Base-by-base conservation (phyloP, 2,888 invertebrate genomes). In the Drosophila imparisetae region DNA sequence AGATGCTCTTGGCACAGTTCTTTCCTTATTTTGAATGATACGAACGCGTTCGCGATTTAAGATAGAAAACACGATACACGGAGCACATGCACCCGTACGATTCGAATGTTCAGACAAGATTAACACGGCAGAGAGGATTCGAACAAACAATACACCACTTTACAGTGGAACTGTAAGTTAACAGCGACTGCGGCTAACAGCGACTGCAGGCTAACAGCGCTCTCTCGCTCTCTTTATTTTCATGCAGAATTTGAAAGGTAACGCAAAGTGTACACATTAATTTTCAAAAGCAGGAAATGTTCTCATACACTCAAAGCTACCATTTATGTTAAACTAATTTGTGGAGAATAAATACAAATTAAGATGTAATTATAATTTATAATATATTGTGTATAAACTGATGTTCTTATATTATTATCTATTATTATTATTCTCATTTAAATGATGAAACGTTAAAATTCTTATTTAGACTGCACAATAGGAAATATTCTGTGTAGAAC, bases 1-100 rank as follows among this genome's bases (percentile, higher is more conserved):
- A 52, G 49, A 63, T 67, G 15, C 50, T 68, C 34, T 66, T 62
- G 54, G 57, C 66, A 55, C 66, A 45, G 40, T 57, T 70, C 13
- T 54, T 11, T 49, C 1, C 36, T 29, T 29, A 32, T 66, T 53
- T 68, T 29, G 27, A 7, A 40, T 49, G 30, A 48, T 29, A 48
- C 60, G 55, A 52, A 32, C 38, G 54, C 29, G 34, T 50, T 57
- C 52, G 45, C 54, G 58, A 50, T 21, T 48, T 24, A 48, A 11
- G 54, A 57, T 27, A 38, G 18, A 32, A 55, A 13, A 40, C 30
- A 72, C 63, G 49, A 7, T 11, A 13, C 24, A 21, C 61, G 52
- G 53, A 49, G 5, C 42, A 21, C 1, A 4, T 0, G 34, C 66
- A 4, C 27, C 74, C 52, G 50, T 0, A 10, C 69, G 8, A 10